Conservation (phyloP, 1,140 invertebrate species). For the Rhyacophila brunnea region DNA sequence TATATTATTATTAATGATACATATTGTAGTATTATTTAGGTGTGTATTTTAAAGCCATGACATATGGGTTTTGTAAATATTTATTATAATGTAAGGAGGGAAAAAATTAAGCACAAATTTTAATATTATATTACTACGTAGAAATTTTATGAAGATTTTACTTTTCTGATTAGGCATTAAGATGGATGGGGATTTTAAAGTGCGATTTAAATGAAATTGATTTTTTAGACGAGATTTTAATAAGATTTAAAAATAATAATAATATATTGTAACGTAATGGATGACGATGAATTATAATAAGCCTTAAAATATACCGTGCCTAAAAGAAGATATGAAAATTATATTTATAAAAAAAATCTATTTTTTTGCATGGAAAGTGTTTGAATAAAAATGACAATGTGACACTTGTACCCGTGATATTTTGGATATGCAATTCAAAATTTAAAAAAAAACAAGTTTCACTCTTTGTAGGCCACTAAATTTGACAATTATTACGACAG, state of each 20-base stretch:
- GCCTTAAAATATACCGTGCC: conserved; percentile 8
- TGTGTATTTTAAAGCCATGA: too few relatives aligned
- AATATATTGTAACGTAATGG: background rate
- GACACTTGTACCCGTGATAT: background rate
- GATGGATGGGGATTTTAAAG: background rate
- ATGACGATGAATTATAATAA: background rate
- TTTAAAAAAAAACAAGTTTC: background rate
- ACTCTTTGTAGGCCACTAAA: too few relatives aligned
- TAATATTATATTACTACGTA: too few relatives aligned
- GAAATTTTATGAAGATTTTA: too few relatives aligned
- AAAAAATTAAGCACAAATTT: too few relatives aligned
- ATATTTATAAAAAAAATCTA: conserved; percentile 4
- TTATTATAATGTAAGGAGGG: too few relatives aligned
- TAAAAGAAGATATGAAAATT: conserved; percentile 1
- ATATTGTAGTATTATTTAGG: too few relatives aligned
- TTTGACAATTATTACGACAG: too few relatives aligned
- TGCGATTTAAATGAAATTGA: background rate
- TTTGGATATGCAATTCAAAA: background rate
- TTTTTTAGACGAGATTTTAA: background rate
- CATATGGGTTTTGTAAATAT: too few relatives aligned
- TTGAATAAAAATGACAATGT: background rate
- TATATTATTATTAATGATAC: too few relatives aligned
- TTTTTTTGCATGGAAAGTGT: conserved; percentile 1
- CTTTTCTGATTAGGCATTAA: background rate
- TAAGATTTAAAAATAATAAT: conserved; percentile 2